Conservation (phyloP, 1,140 invertebrate genomes). For the Orius laevigatus region DNA sequence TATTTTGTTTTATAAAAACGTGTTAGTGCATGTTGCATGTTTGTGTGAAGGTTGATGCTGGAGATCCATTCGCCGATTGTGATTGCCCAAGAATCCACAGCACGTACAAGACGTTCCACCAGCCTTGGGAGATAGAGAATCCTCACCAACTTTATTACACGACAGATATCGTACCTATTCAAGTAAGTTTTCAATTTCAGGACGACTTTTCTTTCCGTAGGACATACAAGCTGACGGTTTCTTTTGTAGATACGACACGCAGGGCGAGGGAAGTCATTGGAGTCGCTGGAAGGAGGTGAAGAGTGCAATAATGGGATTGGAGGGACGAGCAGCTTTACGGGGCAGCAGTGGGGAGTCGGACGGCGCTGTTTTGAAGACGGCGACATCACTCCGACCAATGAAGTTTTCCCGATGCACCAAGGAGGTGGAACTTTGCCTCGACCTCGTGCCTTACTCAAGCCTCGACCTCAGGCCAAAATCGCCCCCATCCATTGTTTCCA, state of each 20-base stretch:
- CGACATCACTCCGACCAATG: conserved; percentile 75
- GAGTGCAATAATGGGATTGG: conserved; percentile 21
- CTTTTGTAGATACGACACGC: conserved; percentile 16
- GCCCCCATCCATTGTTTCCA: conserved; percentile 8
- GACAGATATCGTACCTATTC: conserved; percentile 50
- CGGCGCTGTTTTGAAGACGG: conserved; percentile 70
- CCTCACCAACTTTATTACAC: conserved; percentile 27
- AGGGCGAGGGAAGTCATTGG: conserved; percentile 57
- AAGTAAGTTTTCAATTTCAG: conserved; percentile 41
- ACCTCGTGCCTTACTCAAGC: conserved; percentile 61
- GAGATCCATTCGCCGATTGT: conserved; percentile 13
- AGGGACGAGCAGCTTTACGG: conserved; percentile 22
- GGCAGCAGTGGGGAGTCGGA: conserved; percentile 31
- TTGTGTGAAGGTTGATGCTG: conserved; percentile 11
- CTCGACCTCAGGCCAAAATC: conserved; percentile 36
- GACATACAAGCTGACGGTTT: no score
- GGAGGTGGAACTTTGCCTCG: conserved; percentile 71
- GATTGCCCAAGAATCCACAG: conserved; percentile 27
- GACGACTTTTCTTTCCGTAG: no score
- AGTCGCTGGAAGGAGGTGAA: conserved; percentile 54
- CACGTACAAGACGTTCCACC: conserved; percentile 35
- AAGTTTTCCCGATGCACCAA: conserved; percentile 41
- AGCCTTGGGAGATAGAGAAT: conserved; percentile 36
- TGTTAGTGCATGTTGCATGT: conserved; percentile 11
- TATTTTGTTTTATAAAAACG: background rate